Percentiles rank a stretch among this genome's conserved stretches.
Evolutionary conservation across 2,113 vertebrate species (phyloP).

Genomic region (Proteles cristata): DNA sequence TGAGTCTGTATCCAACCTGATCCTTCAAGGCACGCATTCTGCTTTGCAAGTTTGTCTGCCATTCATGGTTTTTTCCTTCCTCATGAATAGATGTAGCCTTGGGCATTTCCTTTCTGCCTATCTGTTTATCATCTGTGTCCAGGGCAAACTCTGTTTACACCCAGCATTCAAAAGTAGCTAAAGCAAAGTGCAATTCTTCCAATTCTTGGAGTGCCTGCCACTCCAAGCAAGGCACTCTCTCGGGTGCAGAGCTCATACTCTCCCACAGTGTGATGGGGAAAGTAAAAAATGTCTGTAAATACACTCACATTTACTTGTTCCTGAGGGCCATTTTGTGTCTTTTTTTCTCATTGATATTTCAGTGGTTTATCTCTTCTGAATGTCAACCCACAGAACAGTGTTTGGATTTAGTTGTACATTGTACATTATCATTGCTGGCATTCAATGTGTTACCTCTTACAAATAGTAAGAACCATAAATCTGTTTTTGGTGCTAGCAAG

Average conservation of each 20-base stretch:
- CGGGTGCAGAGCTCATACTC: not conserved
- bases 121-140: not conserved
- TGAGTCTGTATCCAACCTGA: not conserved
- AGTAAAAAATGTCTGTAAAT: slow-evolving; percentile 30
- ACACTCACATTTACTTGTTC: not conserved
- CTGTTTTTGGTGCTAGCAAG: slow-evolving; percentile 47
- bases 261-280: not conserved
- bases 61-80: not conserved
- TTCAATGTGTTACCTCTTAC: slow-evolving; percentile 32
- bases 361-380: slow-evolving; percentile 48
- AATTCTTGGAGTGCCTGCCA: not conserved
- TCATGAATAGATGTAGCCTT: not conserved
- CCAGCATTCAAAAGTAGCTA: slow-evolving; percentile 7
- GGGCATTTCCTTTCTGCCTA: not conserved
- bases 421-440: not conserved
- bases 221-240: not conserved
- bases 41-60: not conserved
- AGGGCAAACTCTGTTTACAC: not conserved
- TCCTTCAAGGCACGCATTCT: not conserved
- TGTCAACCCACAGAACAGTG: slow-evolving; percentile 19
- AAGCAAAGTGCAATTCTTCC: slow-evolving; percentile 19
- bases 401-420: not conserved
- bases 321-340: not conserved
- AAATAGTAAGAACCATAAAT: slow-evolving; percentile 40
- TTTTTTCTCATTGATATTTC: slow-evolving; percentile 32